Base-by-base conservation (phyloP, 2,797 vertebrate genomes). In the Hydrophis major region DNA sequence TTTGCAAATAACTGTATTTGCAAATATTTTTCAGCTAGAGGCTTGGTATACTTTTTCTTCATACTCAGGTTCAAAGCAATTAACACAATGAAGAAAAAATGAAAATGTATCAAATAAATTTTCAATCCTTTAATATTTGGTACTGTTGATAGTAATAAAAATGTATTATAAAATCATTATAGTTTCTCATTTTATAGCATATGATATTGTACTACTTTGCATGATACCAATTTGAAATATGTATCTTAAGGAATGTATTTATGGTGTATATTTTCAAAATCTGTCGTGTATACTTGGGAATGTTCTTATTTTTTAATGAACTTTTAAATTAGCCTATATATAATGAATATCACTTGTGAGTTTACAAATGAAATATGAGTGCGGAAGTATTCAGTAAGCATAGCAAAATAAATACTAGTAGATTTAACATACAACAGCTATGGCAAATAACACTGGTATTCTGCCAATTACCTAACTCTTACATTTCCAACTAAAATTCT, bases 341-440 rank as follows among this genome's bases (percentile, higher is more conserved):
- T 42, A 83, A 88, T 66, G 32, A 74, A 18, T 27, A 18, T 87
- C 88, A 55, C n/a, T 27, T 0, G 10, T 60, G 3, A 93, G 0
- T 37, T 86, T 92, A 42, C 59, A 91, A 93, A 92, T 32, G 89
- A 93, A 94, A 94, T 59, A 53, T 90, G 32, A 94, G 93, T 91
- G 89, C 4, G 2, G 5, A 83, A 91, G n/a, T 89, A 63, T n/a
- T 86, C 18, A 90, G 14, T 89, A 89, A 55, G 4, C 57, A 60
- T 25, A 89, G n/a, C 92, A 94, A 93, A 91, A 32, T 20, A 93
- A 87, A 50, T 90, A 92, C n/a, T n/a, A 90, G 20, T 16, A 42
- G 47, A 60, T 93, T 63, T 42, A 92, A 50, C 27, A 59, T 47
- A 25, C 69, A 92, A 90, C 37, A 6, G 57, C 86, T 59, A 12